Conservation (phyloP, 2,113 vertebrate species). For the Poeciliopsis occidentalis region DNA sequence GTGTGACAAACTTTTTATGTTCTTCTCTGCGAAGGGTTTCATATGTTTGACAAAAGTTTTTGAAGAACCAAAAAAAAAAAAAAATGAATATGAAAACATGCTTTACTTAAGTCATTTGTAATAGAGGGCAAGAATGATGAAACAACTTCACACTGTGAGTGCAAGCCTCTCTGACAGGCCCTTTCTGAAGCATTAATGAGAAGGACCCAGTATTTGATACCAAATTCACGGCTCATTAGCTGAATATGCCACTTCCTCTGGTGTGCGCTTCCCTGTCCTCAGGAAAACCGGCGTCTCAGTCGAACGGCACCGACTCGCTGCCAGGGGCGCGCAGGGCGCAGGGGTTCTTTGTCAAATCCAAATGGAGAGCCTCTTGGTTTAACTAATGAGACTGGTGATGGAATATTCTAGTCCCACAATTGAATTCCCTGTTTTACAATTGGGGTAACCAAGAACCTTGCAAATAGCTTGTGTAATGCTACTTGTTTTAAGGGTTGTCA, state of each 20-base stretch:
- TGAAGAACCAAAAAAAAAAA: neutral
- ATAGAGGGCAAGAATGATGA: constrained; percentile 28
- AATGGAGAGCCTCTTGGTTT: constrained; percentile 55
- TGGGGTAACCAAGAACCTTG: constrained; percentile 29
- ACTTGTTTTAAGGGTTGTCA: constrained; percentile 13
- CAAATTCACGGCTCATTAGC: constrained; percentile 45
- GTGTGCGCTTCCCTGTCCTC: constrained; percentile 39
- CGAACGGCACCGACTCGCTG: constrained; percentile 30
- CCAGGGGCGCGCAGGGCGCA: constrained; percentile 51
- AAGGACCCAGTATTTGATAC: constrained; percentile 29
- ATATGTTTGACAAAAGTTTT: constrained; percentile 3
- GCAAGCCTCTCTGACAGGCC: constrained; percentile 35
- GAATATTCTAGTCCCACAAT: constrained; percentile 67
- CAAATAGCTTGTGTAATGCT: constrained; percentile 31
- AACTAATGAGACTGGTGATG: constrained; percentile 63
- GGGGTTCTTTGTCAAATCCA: constrained; percentile 63
- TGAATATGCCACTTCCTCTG: constrained; percentile 20
- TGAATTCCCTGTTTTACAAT: constrained; percentile 48
- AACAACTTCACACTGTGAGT: constrained; percentile 36
- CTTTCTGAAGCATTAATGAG: constrained; percentile 32
- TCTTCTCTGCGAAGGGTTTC: neutral
- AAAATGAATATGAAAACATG: neutral
- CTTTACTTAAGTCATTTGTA: constrained; percentile 10
- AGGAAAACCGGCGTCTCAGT: constrained; percentile 32
- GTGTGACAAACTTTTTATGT: constrained; percentile 9